Conservation (phyloP, 2,113 vertebrate species). For the Oxyura jamaicensis region DNA sequence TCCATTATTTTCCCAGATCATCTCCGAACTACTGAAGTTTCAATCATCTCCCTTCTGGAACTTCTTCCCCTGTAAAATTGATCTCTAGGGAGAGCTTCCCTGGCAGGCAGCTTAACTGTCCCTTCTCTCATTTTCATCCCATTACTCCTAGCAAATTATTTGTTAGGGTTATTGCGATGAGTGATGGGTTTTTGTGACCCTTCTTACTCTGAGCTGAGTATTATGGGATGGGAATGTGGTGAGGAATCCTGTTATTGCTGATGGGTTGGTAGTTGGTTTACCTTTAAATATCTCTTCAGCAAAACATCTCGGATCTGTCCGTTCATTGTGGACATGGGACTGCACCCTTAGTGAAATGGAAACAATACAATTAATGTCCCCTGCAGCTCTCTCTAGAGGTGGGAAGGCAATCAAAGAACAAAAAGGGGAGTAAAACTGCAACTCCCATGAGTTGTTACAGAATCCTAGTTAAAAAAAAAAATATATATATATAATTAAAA, state of each 20-base stretch:
- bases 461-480: neutral
- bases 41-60: neutral
- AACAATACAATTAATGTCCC: neutral
- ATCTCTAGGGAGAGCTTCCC: neutral
- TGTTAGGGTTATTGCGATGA: neutral
- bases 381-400: neutral
- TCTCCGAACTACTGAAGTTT: neutral
- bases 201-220: neutral
- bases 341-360: neutral
- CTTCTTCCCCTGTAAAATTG: neutral
- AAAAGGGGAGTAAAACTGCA: neutral
- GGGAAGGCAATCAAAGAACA: neutral
- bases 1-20: neutral
- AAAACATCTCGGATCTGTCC: neutral
- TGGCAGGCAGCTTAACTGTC: neutral
- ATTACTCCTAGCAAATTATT: conserved; percentile 13
- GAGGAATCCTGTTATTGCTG: neutral
- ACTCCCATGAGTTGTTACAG: neutral
- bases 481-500: neutral
- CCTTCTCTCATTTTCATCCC: neutral
- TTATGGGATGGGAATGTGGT: neutral
- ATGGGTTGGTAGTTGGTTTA: neutral
- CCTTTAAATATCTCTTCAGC: neutral
- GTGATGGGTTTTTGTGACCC: neutral
- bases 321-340: neutral